phyloP scores from a whole-genome alignment of 2,113 vertebrate genomes.

The Axis porcinus region DNA sequence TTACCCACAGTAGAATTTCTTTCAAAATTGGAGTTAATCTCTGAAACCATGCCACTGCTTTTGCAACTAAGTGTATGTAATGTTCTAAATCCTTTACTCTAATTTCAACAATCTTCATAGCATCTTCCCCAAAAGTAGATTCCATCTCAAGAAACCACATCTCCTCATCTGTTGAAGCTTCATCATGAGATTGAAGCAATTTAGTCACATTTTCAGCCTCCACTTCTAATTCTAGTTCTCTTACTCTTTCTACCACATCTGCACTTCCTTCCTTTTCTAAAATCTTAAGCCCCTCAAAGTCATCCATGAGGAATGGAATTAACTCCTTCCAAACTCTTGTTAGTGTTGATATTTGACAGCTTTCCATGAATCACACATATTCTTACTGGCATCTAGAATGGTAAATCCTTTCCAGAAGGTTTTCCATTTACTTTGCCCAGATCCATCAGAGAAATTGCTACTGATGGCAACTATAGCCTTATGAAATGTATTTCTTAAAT shows the following conservation, averaged over 20 bases:
- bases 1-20: not conserved
- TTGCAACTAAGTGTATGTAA: not conserved
- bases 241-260: not conserved
- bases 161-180: not conserved
- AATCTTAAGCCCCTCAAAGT: not conserved
- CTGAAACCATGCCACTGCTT: not conserved
- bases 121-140: not conserved
- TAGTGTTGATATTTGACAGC: not conserved
- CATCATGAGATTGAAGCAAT: not conserved
- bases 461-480: not conserved
- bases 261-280: not conserved
- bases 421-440: not conserved
- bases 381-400: not conserved
- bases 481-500: not conserved
- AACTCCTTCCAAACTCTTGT: not conserved
- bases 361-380: not conserved
- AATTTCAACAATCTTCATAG: not conserved
- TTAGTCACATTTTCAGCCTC: not conserved
- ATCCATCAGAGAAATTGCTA: not conserved
- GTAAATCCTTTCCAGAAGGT: not conserved
- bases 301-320: not conserved
- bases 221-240: not conserved
- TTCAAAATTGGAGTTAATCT: not conserved
- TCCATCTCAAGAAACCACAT: not conserved
- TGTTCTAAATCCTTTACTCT: not conserved